Base-by-base conservation (phyloP, 2,797 vertebrate genomes). In the Typhlichthys eigenmanni region DNA sequence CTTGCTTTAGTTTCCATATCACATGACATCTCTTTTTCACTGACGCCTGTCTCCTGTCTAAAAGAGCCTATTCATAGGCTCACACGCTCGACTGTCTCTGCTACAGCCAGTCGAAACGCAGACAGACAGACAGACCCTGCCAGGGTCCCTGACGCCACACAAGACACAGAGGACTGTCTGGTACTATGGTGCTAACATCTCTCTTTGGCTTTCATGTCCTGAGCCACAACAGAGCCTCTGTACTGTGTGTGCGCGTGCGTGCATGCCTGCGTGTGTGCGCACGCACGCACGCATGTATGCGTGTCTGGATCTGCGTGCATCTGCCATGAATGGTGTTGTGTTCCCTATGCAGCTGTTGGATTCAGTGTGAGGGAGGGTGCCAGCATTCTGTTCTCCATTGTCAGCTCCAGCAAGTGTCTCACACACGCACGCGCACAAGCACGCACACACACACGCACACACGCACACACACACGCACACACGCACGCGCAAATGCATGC, bases 301-400 rank as follows among this genome's bases (percentile, higher is more conserved):
- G 24, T 19, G 12, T 71, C 53, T 58, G 16, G 60, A 71, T 64
- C 75, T 76, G 74, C 76, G 80, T 75, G 47, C 56, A 63, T 85
- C 69, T 79, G 75, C 78, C 72, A 69, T 88, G 81, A 89, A 88
- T 84, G 69, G 83, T 72, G 69, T 87, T 90, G 83, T 88, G 64
- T 79, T 78, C 69, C 67, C 53, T 51, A 56, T 78, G 82, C 89
- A 90, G 89, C 85, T 89, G 87, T 82, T 87, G 78, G 75, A 60
- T 69, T 68, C 80, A 69, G 68, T 46, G 38, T 72, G 57, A 65
- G 60, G 53, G 68, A 73, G 76, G 65, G 58, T 63, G 63, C 57
- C 62, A 14, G 69, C 59, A 72, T 71, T 75, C 50, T 69, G 60
- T 78, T 64, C 62, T 49, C 67, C 75, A 68, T 80, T 80, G 67